A percentile compares a stretch with the other conserved stretches of the same genome.
phyloP scores from a whole-genome alignment of 2,113 vertebrate genomes.

The Corythornis cristatus region DNA sequence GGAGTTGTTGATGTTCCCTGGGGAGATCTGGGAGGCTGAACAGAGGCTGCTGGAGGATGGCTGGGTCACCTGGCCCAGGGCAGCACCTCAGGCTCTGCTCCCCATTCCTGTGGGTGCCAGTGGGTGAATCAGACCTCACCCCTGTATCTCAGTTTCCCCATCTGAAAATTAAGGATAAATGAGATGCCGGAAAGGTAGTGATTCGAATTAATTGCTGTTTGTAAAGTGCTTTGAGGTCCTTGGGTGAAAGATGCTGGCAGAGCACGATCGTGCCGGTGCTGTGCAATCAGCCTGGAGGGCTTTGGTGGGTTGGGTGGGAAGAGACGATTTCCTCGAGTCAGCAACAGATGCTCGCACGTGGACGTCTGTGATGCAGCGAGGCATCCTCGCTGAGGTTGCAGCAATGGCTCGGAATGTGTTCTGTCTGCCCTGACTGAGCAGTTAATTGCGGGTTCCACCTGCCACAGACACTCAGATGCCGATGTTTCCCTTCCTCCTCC shows the following conservation, averaged over 20 bases:
- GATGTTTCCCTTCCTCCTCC: not conserved
- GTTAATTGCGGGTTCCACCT: not conserved
- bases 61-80: not conserved
- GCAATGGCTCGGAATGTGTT: not conserved
- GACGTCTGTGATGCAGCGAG: not conserved
- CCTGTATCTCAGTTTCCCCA: not conserved
- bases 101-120: fast-evolving
- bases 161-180: not conserved
- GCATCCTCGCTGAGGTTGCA: not conserved
- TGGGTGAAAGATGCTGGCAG: not conserved
- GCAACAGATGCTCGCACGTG: not conserved
- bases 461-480: not conserved
- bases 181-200: not conserved
- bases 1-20: fast-evolving
- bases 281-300: not conserved
- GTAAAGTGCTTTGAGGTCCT: not conserved
- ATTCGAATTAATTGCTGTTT: not conserved
- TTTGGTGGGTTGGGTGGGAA: not conserved
- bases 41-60: fast-evolving
- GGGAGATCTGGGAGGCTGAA: not conserved
- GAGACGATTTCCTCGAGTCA: not conserved
- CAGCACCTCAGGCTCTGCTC: not conserved
- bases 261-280: not conserved
- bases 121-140: not conserved
- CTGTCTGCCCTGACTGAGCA: not conserved